phyloP scores from a whole-genome alignment of 2,113 vertebrate species.

The Vulpes vulpes region DNA sequence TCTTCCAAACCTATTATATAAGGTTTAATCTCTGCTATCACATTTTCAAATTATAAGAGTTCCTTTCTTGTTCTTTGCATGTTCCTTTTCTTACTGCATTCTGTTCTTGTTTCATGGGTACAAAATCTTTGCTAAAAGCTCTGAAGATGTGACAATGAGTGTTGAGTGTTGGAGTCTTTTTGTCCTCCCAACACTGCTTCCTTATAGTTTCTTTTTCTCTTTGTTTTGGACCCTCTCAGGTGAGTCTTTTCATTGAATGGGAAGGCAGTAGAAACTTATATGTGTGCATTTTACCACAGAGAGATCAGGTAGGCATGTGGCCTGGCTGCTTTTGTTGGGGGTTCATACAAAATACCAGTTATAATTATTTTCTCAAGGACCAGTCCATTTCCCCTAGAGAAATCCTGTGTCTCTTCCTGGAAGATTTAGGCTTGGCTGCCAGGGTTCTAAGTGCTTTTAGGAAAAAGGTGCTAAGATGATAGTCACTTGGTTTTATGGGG shows the following conservation, averaged over 20 bases:
- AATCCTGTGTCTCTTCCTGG: background rate
- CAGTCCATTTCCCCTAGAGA: background rate
- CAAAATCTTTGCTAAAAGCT: background rate
- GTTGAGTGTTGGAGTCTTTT: background rate
- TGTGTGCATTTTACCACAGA: background rate
- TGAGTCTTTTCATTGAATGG: background rate
- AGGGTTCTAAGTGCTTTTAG: background rate
- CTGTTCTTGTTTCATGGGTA: conserved; percentile 35
- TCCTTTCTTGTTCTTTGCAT: background rate
- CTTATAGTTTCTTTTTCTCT: background rate
- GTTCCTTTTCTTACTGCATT: conserved; percentile 30
- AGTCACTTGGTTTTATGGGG: background rate
- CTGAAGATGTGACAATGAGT: background rate
- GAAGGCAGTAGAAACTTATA: background rate
- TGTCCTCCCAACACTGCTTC: background rate
- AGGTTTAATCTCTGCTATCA: conserved; percentile 15
- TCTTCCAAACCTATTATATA: background rate
- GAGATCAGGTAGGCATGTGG: background rate
- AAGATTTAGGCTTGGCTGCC: background rate
- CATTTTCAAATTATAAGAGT: background rate
- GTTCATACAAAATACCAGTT: background rate
- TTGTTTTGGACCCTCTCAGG: conserved; percentile 22
- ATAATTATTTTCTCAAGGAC: background rate
- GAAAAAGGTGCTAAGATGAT: background rate
- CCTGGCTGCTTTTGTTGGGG: background rate